Conservation (phyloP, 2,797 vertebrate genomes). For the Cetoscarus ocellatus region DNA sequence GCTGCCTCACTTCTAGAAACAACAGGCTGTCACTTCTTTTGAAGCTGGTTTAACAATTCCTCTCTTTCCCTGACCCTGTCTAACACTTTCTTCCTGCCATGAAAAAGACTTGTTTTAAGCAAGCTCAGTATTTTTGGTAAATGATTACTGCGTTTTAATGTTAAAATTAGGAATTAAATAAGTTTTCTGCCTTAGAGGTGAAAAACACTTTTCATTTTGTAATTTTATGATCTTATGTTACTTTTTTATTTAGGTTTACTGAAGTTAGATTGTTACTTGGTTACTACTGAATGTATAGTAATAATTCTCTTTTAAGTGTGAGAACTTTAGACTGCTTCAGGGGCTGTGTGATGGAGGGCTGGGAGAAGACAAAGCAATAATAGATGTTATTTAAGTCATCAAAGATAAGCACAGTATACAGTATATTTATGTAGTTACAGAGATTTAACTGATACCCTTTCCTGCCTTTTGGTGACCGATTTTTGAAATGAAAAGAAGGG, state of each 20-base stretch:
- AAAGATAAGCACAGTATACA: conserved; percentile 65
- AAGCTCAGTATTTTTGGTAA: background rate
- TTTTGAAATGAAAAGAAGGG: background rate
- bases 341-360: background rate
- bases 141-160: conserved; percentile 6
- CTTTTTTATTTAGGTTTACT: conserved; percentile 13
- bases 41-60: background rate
- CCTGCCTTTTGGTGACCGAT: conserved; percentile 39
- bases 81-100: background rate
- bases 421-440: conserved; percentile 48
- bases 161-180: conserved; percentile 10
- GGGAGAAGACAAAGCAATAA: conserved; percentile 67
- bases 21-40: background rate
- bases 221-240: conserved; percentile 12
- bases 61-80: background rate
- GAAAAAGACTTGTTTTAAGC: conserved; percentile 9
- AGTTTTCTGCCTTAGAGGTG: conserved; percentile 28
- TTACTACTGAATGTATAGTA: conserved; percentile 65
- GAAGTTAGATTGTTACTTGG: conserved; percentile 26
- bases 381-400: conserved; percentile 49
- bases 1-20: background rate
- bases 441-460: conserved; percentile 27
- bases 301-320: conserved; percentile 19
- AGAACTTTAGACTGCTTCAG: conserved; percentile 14
- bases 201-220: conserved; percentile 9